A percentile compares a stretch with the other conserved stretches of the same genome.
These are phyloP conservation scores for Rhyacichthys aspro DNA, from an alignment of 2,797 vertebrate species.

Conservation along the genomic window DNA sequence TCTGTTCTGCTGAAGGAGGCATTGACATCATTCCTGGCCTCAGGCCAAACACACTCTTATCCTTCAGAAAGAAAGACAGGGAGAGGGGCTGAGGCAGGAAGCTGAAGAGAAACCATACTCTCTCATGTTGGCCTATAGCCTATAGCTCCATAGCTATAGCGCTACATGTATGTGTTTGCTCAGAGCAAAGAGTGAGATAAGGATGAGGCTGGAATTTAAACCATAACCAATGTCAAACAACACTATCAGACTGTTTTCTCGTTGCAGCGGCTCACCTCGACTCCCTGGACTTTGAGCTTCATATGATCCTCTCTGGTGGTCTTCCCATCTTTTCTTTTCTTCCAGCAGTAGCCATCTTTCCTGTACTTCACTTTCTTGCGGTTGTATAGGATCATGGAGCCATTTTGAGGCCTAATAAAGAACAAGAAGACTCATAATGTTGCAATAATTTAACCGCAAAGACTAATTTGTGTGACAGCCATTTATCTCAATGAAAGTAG, in stretches of 20 bases:
- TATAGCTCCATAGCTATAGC: no score
- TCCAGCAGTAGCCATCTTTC: conserved; percentile 92
- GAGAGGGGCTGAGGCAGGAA: conserved; percentile 34
- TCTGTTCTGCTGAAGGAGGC: conserved; percentile 85
- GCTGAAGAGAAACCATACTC: conserved; percentile 45
- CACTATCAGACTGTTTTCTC: conserved; percentile 56
- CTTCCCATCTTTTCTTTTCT: conserved; percentile 90
- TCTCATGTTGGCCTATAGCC: conserved; percentile 46
- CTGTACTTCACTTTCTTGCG: conserved; percentile 93
- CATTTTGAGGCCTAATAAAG: conserved; percentile 85
- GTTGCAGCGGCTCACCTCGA: conserved; percentile 77
- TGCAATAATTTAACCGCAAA: background rate
- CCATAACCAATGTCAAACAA: conserved; percentile 30
- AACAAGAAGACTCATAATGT: background rate
- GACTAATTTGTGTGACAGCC: conserved; percentile 5
- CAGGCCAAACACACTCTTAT: conserved; percentile 82
- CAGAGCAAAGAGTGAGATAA: conserved; percentile 55
- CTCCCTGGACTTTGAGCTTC: conserved; percentile 92
- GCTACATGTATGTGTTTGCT: conserved; percentile 31
- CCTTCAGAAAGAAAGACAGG: conserved; percentile 70
- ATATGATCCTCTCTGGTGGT: conserved; percentile 92
- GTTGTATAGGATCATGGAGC: conserved; percentile 91
- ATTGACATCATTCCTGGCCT: conserved; percentile 85
- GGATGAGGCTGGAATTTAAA: conserved; percentile 53
- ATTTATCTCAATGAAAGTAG: conserved; percentile 13